Evolutionary conservation across 2,797 vertebrate species (phyloP), one percentile per base, ranked within the genome.

Genomic region (Lophura swinhoii): DNA sequence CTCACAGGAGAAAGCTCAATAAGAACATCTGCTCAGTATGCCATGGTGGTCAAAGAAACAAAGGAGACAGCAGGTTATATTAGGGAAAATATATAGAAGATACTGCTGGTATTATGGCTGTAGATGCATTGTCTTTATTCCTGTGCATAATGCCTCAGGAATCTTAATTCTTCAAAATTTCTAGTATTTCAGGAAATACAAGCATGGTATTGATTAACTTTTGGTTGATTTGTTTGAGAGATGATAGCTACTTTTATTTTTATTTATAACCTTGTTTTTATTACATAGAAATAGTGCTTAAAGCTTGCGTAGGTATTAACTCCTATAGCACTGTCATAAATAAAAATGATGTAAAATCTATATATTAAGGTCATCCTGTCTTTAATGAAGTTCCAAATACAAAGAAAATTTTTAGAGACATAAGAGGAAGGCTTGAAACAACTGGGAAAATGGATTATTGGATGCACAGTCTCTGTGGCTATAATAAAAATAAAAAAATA

Each of bases 281-380:
- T 90, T 92, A 55, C 41, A 29, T 78, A 90, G 78, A 95, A 94
- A 62, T 37, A 70, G 43, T 84, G 51, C 88, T 96, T 94, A 88
- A 84, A 92, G 39, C 77, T 73, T 93, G 74, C 86, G 48, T 33
- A 82, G 58, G 43, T 81, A 79, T 92, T 92, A 88, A 68, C 64
- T 94, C 39, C 51, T 0, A 0, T 35, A 60, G 48, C 64, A 60
- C 48, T 26, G 7, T 24, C 77, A 90, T 94, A 94, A 95, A 94
- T 91, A 95, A 95, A 95, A 89, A 20, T 93, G 91, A 94, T 48
- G 84, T 90, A 96, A 96, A 96, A 93, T 91, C 87, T 78, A 84
- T 92, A 89, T 60, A 84, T 94, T 84, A 88, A 91, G 88, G 74
- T 93, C 70, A 86, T 90, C 44, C 26, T 81, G 60, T 86, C 85